A percentile compares a stretch with the other conserved stretches of the same genome.
Conservation (phyloP, 2,113 vertebrate species). For the Mystacornis crossleyi region DNA sequence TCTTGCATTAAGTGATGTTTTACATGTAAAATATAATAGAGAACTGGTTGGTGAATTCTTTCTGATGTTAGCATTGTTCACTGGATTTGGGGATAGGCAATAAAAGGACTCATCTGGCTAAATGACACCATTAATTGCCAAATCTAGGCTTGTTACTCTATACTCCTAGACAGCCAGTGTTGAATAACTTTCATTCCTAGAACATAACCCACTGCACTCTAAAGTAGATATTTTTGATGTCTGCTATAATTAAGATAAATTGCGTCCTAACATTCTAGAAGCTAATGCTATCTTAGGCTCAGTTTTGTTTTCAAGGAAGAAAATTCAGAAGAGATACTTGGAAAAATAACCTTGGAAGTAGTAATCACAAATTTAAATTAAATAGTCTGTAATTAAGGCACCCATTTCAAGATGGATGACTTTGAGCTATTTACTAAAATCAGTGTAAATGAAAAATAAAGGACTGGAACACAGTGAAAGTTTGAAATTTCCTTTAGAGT, state of each 20-base stretch:
- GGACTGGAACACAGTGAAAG: background rate
- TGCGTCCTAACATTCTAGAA: background rate
- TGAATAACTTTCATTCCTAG: background rate
- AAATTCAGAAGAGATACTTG: background rate
- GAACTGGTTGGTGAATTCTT: background rate
- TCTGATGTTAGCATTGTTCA: background rate
- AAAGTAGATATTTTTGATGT: background rate
- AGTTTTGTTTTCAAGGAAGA: background rate
- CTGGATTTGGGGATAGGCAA: background rate
- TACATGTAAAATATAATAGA: background rate
- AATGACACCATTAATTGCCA: background rate
- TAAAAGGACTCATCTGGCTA: background rate
- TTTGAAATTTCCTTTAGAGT: background rate
- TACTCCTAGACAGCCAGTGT: background rate
- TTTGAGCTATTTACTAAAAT: background rate
- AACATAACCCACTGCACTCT: background rate
- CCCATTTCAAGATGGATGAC: background rate
- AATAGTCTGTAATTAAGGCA: background rate
- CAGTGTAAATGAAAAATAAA: background rate
- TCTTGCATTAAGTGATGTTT: background rate
- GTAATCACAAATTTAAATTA: background rate
- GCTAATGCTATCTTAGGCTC: background rate
- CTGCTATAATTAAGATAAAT: background rate
- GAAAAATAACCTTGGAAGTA: background rate
- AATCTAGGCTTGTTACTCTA: background rate